phyloP scores from a whole-genome alignment of 2,797 vertebrate species.

The Urophycis tenuis region DNA sequence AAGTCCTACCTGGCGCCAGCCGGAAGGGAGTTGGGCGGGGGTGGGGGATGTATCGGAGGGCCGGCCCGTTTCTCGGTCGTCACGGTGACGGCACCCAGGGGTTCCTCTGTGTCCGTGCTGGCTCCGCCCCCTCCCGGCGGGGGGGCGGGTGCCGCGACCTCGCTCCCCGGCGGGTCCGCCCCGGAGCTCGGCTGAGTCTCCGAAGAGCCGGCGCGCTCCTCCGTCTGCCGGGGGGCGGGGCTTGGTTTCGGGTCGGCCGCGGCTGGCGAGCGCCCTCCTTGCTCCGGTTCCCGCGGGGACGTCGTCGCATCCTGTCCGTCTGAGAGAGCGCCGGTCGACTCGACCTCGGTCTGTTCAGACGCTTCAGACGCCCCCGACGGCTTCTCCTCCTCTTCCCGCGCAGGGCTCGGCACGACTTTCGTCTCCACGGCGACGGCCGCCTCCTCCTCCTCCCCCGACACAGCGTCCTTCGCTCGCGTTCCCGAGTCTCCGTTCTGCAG shows the following conservation, averaged over 20 bases:
- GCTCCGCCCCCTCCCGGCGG: background rate
- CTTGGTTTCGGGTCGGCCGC: background rate
- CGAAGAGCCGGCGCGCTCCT: background rate
- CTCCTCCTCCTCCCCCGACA: constrained; percentile 30
- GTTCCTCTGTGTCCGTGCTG: constrained; percentile 9
- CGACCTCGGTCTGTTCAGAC: background rate
- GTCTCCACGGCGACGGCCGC: background rate
- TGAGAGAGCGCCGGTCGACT: background rate
- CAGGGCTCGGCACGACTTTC: constrained; percentile 3
- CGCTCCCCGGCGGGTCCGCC: background rate
- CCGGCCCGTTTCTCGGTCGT: constrained; percentile 35
- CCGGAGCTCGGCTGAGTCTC: background rate
- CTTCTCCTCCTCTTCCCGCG: background rate
- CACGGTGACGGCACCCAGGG: constrained; percentile 10
- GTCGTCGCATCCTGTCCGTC: background rate
- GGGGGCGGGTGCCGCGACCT: background rate
- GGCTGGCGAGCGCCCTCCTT: constrained; percentile 17
- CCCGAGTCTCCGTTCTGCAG: background rate
- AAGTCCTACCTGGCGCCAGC: constrained; percentile 25
- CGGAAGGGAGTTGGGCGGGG: constrained; percentile 51
- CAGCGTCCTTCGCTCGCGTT: constrained; percentile 13
- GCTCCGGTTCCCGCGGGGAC: background rate
- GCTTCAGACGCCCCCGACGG: no score
- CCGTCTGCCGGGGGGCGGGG: background rate
- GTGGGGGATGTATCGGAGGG: constrained; percentile 68